These are phyloP conservation scores for Lepidothrix coronata DNA, from an alignment of 2,113 vertebrate genomes.

Conservation along the genomic window DNA sequence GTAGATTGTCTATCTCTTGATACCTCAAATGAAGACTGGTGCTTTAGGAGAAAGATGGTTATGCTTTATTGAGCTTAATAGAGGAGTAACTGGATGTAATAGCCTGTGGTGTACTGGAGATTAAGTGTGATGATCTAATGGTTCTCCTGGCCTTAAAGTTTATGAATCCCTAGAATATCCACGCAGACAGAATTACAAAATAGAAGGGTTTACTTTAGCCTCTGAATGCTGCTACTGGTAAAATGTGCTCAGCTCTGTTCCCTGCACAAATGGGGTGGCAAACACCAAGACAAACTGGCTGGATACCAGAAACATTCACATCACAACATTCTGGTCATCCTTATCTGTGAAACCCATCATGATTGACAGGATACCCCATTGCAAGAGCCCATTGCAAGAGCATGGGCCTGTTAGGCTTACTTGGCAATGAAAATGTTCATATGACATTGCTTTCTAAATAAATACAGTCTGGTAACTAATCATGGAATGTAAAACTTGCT, in stretches of 20 bases:
- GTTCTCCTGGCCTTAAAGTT: constrained; percentile 30
- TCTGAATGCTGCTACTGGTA: background rate
- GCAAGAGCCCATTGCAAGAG: background rate
- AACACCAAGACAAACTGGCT: background rate
- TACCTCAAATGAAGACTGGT: background rate
- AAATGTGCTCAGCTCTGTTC: background rate
- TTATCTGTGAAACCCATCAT: background rate
- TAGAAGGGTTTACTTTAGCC: background rate
- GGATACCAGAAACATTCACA: background rate
- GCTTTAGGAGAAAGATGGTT: background rate
- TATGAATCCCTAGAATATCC: constrained; percentile 9
- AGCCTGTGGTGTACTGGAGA: constrained; percentile 6
- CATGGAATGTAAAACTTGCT: background rate
- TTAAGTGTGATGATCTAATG: background rate
- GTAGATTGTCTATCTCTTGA: background rate
- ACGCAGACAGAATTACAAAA: background rate
- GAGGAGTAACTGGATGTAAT: constrained; percentile 16
- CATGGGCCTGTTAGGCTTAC: background rate
- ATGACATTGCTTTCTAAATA: background rate
- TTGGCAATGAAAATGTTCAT: background rate
- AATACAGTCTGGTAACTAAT: background rate
- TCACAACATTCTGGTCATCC: background rate
- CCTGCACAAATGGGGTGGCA: background rate
- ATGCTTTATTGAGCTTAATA: constrained; percentile 19
- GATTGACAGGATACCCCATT: background rate